Conservation (phyloP, 2,888 invertebrate species). For the Athalia cordata region DNA sequence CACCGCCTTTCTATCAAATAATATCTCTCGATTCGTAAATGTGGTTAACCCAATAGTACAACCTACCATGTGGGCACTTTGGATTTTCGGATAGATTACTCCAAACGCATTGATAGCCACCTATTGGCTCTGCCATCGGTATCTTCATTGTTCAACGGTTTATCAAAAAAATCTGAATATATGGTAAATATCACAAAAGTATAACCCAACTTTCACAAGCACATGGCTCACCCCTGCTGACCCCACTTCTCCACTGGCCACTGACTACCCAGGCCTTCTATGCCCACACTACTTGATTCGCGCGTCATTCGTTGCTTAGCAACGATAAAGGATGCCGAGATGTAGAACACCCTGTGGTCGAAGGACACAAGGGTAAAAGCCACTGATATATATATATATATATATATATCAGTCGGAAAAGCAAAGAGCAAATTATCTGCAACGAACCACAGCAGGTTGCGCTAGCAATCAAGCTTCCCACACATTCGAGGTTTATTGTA, state of each 20-base stretch:
- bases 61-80: constrained; percentile 81
- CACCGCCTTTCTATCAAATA: not conserved
- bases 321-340: not conserved
- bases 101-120: constrained; percentile 66
- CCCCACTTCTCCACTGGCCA: no score
- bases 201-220: constrained; percentile 17
- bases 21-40: not conserved
- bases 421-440: no score
- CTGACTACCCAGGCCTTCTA: no score
- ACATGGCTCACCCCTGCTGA: not conserved
- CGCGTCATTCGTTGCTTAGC: constrained; percentile 13
- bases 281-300: not conserved
- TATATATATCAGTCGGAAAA: no score
- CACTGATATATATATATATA: no score
- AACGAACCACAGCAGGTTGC: no score
- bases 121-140: constrained; percentile 19
- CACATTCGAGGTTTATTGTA: no score
- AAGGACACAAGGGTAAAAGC: no score
- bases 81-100: constrained; percentile 79
- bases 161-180: not conserved
- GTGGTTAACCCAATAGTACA: not conserved
- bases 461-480: no score
- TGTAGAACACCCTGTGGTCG: no score
- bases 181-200: not conserved
- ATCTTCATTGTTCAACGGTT: constrained; percentile 2